Conservation (phyloP, 1,140 invertebrate genomes). For the Drosophila ohnishii region DNA sequence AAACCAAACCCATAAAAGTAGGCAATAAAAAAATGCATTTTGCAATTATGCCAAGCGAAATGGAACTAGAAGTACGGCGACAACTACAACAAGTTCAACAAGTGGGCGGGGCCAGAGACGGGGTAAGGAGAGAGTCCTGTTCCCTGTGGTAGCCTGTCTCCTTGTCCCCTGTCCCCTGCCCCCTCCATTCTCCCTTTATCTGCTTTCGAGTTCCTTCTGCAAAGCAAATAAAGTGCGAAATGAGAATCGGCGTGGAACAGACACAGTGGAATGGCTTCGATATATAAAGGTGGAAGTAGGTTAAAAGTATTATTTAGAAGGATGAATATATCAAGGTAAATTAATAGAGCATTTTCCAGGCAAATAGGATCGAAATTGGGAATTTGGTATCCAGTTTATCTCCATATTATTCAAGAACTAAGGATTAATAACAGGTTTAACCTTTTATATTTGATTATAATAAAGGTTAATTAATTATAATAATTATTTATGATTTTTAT, state of each 20-base stretch:
- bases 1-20: conserved; percentile 3
- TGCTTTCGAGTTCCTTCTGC: conserved; percentile 16
- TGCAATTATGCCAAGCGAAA: conserved; percentile 28
- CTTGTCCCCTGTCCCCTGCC: background rate
- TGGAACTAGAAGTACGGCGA: conserved; percentile 20
- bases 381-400: background rate
- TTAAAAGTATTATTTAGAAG: background rate
- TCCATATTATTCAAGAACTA: background rate
- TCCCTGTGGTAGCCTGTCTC: background rate
- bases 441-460: background rate
- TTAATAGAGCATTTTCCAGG: background rate
- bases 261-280: background rate
- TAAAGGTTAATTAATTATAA: too few relatives aligned
- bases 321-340: background rate
- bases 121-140: background rate
- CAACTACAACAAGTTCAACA: conserved; percentile 39
- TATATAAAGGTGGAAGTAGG: background rate
- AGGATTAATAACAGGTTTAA: background rate
- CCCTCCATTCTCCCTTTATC: background rate
- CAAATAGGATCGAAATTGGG: background rate
- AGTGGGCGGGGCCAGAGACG: conserved; percentile 13
- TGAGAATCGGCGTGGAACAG: conserved; percentile 33
- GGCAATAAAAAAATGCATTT: conserved; percentile 32
- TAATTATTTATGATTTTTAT: background rate
- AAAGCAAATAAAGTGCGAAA: conserved; percentile 44